phyloP scores from a whole-genome alignment of 2,888 invertebrate genomes.

The Lasiommata megera region DNA sequence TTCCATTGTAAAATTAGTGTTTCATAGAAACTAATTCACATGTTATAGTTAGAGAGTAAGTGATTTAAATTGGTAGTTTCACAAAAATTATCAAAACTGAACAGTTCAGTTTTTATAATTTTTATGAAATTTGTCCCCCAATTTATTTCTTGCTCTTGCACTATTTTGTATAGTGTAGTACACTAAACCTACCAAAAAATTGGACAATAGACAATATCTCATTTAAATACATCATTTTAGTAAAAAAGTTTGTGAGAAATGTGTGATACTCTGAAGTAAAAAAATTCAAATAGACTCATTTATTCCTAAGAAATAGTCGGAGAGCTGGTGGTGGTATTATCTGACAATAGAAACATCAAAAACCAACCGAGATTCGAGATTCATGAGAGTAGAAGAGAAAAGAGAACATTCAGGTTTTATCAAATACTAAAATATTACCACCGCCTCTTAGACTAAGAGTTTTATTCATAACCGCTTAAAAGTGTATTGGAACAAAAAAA shows the following conservation, averaged over 20 bases:
- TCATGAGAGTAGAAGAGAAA: too few relatives aligned
- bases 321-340: not conserved
- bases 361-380: not conserved
- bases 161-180: slow-evolving; percentile 31
- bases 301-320: slow-evolving; percentile 1
- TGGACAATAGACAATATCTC: slow-evolving; percentile 29
- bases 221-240: not conserved
- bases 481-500: slow-evolving; percentile 21
- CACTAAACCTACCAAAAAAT: slow-evolving; percentile 40
- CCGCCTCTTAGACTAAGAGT: not conserved
- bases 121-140: not conserved
- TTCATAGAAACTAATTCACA: slow-evolving; percentile 42
- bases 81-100: not conserved
- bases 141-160: slow-evolving; percentile 20
- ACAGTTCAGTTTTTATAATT: not conserved
- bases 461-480: not conserved
- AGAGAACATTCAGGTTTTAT: too few relatives aligned
- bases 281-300: slow-evolving; percentile 2
- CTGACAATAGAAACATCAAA: not conserved
- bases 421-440: not conserved
- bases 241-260: slow-evolving; percentile 15
- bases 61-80: slow-evolving; percentile 1
- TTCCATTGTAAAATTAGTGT: slow-evolving; percentile 58
- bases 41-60: slow-evolving; percentile 17
- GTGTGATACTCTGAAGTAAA: slow-evolving; percentile 19